Conservation (phyloP, 2,797 vertebrate species). For the Oceanodroma leucorhoa region DNA sequence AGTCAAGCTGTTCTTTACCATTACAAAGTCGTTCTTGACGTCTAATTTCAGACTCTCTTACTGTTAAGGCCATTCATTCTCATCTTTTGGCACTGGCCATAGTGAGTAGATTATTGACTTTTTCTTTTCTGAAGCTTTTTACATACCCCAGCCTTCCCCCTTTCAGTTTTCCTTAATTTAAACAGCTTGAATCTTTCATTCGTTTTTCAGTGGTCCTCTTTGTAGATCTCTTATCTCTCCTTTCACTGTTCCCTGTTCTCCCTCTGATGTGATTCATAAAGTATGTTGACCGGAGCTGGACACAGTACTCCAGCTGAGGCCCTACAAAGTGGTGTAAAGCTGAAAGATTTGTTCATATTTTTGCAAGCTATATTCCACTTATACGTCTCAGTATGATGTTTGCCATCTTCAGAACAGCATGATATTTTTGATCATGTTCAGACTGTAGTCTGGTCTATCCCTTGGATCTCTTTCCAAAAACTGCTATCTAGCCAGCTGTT, state of each 20-base stretch:
- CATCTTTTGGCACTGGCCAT: background rate
- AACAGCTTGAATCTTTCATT: background rate
- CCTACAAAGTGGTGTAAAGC: background rate
- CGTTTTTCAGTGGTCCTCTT: background rate
- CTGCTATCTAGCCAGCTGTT: slow-evolving; percentile 2
- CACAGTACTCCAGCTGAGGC: background rate
- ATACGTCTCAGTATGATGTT: background rate
- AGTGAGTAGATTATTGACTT: background rate
- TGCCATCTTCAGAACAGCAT: slow-evolving; percentile 15
- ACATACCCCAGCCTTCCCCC: background rate
- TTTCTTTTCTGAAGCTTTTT: background rate
- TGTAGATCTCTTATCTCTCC: background rate
- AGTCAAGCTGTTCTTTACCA: background rate
- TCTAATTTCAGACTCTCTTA: background rate
- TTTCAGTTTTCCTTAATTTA: slow-evolving; percentile 1
- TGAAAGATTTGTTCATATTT: background rate
- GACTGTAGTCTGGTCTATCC: background rate
- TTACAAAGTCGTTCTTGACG: background rate
- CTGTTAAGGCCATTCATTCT: background rate
- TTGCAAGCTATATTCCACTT: background rate
- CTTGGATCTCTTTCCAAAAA: slow-evolving; percentile 17
- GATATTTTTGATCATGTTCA: slow-evolving; percentile 26
- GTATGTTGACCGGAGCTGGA: background rate
- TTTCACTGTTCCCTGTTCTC: background rate
- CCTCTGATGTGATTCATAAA: background rate